Base-by-base conservation (phyloP, 2,113 vertebrate species). In the Rhinogobius similis region DNA sequence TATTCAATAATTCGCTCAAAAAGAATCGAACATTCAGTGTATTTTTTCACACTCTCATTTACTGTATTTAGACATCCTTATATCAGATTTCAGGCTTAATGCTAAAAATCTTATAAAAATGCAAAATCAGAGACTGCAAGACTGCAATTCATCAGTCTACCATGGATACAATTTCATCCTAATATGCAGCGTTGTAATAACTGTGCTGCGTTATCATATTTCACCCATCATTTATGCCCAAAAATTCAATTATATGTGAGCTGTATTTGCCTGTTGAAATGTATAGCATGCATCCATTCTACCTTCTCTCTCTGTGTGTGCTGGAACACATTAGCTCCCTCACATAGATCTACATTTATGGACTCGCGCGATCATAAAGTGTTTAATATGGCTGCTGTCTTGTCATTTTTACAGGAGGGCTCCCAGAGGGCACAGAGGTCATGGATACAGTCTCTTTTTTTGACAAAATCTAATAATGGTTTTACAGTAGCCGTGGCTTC, bases 401-500 rank as follows among this genome's bases (percentile, higher is more conserved):
- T 59, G 39, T 20, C 41, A 36, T 70, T 70, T 83, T 67, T 70
- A 67, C 41, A 20, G 64, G 32, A 16, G 46, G 43, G 29, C 72
- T 76, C 62, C 43, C 16, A 21, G 52, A 77, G 73, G 11, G 39
- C 62, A 48, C 7, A 10, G 5, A 5, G 44, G 44, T 59, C 48
- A 59, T 18, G 46, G 46, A 18, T 18, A 39, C 44, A 74, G 64
- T 53, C 65, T 72, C n/a, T n/a, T n/a, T n/a, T 62, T 77, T 62
- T 64, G 52, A 1, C 29, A 59, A 66, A 86, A 77, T 86, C 73
- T 52, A 73, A 77, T 84, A 71, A 79, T 41, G 61, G 39, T 71
- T 82, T 79, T 72, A 75, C 72, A 78, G 86, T 67, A 80, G 74
- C 73, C 63, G 14, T 48, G 56, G 80, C 21, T 44, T 62, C 43